A percentile compares a stretch with the other conserved stretches of the same genome.
Conservation (phyloP, 2,797 vertebrate species). For the Centroberyx gerrardi region DNA sequence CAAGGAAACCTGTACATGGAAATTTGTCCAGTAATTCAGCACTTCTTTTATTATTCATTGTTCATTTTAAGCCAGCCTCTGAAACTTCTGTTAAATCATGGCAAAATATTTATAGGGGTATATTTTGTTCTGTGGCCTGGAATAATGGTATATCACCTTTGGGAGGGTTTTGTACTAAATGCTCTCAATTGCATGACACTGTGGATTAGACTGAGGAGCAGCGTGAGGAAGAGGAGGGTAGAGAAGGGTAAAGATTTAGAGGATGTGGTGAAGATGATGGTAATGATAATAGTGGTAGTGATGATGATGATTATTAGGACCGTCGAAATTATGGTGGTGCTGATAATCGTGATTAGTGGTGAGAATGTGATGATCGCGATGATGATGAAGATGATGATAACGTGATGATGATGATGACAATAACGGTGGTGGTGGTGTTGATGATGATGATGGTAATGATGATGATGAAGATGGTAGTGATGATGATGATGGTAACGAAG, state of each 20-base stretch:
- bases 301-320: slow-evolving; percentile 23
- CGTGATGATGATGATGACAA: slow-evolving; percentile 34
- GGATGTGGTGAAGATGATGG: neutral
- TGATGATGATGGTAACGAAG: no score
- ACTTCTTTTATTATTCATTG: slow-evolving; percentile 54
- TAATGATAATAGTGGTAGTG: slow-evolving; percentile 23
- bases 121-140: slow-evolving; percentile 50
- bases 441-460: neutral
- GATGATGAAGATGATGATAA: slow-evolving; percentile 15
- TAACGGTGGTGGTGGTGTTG: neutral
- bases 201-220: slow-evolving; percentile 28
- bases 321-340: slow-evolving; percentile 23
- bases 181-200: slow-evolving; percentile 44
- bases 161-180: slow-evolving; percentile 48
- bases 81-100: slow-evolving; percentile 55
- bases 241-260: slow-evolving; percentile 16
- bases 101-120: slow-evolving; percentile 59
- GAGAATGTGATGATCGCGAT: slow-evolving; percentile 2
- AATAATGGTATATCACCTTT: slow-evolving; percentile 45
- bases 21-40: slow-evolving; percentile 46
- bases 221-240: slow-evolving; percentile 9
- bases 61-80: slow-evolving; percentile 44
- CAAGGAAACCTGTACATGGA: slow-evolving; percentile 17
- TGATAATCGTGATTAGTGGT: slow-evolving; percentile 13
- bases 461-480: no score